Evolutionary conservation across 1,140 invertebrate species (phyloP), one percentile per base, ranked within the genome.

Genomic region (Tetraneura akinire): DNA sequence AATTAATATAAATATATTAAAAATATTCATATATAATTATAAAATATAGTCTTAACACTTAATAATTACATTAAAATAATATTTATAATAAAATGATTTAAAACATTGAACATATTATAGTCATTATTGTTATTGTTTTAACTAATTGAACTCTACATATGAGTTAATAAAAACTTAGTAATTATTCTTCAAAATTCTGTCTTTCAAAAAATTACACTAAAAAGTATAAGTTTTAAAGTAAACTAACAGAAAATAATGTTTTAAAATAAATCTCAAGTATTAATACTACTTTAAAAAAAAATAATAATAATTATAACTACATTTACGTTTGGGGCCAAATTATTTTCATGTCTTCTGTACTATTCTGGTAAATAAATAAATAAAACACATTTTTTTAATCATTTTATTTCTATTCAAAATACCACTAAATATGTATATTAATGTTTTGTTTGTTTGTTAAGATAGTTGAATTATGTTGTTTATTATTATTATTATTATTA

Each of bases 381-480:
- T 16, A 62, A 57, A 37, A 37, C 32, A 37, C 32, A 4, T 4
- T 3, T 57, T 47, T 47, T 73, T 53, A 11, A 49, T 70, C 14
- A 70, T 78, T 45, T 78, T 0, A 62, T 62, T 78, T 62, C 32
- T 78, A 21, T 47, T 47, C 21, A 29, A 47, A 60, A 78, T 47
- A 21, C 53, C 74, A 78, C 37, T 23, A 45, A 26, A 62, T 78
- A 26, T 78, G 74, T 78, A 29, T 78, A 62, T 45, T 57, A 23
- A 78, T 78, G 74, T 78, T 78, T 78, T 60, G 23, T 78, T 78
- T 78, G 55, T 78, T 62, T 78, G 74, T 78, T 78, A 78, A 78
- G 74, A 78, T 78, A 78, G 74, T 78, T 78, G 23, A 78, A 78
- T 78, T 78, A 78, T 60, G 74, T 78, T 78, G 74, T 76, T 78